Conservation (phyloP, 1,140 invertebrate species). For the Caenorhabditis briggsae region DNA sequence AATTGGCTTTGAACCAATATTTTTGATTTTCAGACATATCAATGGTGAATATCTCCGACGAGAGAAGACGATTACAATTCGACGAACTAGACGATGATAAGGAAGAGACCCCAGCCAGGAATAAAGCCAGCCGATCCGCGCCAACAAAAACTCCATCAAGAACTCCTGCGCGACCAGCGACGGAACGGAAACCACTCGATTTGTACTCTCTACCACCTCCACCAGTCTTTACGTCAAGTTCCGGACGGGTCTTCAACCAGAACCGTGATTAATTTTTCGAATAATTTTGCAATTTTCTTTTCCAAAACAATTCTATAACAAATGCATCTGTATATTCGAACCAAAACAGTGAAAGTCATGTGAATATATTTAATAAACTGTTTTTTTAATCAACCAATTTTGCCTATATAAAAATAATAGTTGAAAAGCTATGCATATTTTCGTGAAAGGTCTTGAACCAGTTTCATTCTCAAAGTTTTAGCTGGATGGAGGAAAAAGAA, state of each 20-base stretch:
- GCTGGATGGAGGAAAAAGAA: conserved; percentile 10
- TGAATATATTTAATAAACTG: not conserved
- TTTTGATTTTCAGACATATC: conserved; percentile 15
- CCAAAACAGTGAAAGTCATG: not conserved
- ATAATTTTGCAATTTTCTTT: not conserved
- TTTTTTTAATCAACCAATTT: not conserved
- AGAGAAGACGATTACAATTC: not conserved
- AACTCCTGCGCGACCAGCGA: not conserved
- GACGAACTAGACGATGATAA: conserved; percentile 17
- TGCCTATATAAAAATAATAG: not conserved
- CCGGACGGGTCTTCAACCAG: not conserved
- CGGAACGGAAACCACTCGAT: conserved; percentile 16
- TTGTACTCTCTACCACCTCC: not conserved
- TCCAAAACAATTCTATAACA: not conserved
- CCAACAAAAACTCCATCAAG: too few species aligned
- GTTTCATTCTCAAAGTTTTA: not conserved
- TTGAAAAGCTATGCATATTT: too few species aligned
- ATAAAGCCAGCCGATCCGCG: not conserved
- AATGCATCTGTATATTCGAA: conserved; percentile 2
- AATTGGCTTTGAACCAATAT: not conserved
- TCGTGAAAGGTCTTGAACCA: too few species aligned
- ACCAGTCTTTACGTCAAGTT: conserved; percentile 18
- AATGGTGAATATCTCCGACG: conserved; percentile 25
- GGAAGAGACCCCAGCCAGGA: not conserved
- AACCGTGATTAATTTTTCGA: not conserved